Percentiles rank a stretch among this genome's conserved stretches.
These are phyloP conservation scores for Athene noctua DNA, from an alignment of 2,113 vertebrate species.

Conservation along the genomic window DNA sequence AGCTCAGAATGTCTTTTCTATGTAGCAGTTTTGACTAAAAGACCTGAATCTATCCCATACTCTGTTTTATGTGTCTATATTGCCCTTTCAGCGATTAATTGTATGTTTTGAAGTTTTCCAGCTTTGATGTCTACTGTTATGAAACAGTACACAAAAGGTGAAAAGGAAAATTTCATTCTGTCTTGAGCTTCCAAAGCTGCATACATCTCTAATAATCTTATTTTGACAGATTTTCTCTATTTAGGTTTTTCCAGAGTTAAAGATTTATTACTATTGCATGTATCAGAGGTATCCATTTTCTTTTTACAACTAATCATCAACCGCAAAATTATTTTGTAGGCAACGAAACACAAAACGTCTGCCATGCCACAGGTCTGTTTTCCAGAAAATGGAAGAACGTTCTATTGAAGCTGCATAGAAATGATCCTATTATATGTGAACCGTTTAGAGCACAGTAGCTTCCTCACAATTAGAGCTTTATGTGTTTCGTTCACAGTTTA, in stretches of 20 bases:
- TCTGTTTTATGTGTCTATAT: not conserved
- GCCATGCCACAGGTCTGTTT: not conserved
- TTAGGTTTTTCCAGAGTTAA: not conserved
- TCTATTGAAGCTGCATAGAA: conserved; percentile 52
- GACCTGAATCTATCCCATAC: not conserved
- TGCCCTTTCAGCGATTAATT: not conserved
- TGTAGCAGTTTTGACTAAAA: not conserved
- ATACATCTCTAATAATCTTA: not conserved
- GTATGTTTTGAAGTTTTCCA: not conserved
- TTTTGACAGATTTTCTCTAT: not conserved
- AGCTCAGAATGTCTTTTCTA: not conserved
- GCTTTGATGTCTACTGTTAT: not conserved
- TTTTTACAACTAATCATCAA: not conserved
- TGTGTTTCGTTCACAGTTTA: conserved; percentile 56
- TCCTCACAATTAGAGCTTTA: conserved; percentile 63
- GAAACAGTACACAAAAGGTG: not conserved
- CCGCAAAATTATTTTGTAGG: not conserved
- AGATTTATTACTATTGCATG: not conserved
- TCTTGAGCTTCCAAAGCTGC: not conserved
- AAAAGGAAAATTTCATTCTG: not conserved
- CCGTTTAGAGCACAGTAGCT: conserved; percentile 38
- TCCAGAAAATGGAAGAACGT: not conserved
- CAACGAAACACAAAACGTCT: not conserved
- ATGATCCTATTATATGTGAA: conserved; percentile 49
- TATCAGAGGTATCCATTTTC: not conserved